Evolutionary conservation across 1,140 invertebrate species (phyloP).

Genomic region (Linepithema humile): DNA sequence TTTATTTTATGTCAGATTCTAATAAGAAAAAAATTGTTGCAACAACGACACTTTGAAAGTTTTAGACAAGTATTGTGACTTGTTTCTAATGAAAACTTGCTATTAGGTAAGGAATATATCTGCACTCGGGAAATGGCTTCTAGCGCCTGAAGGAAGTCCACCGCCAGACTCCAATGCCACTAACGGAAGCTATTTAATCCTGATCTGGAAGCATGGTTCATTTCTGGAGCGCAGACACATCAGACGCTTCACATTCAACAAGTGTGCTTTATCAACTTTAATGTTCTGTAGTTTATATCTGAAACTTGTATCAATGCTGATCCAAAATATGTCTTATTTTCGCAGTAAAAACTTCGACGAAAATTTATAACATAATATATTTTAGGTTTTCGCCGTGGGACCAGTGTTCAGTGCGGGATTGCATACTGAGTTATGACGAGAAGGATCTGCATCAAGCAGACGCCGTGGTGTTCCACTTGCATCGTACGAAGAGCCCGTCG

Average conservation of each 20-base stretch:
- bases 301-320: no score
- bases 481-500: constrained; percentile 78
- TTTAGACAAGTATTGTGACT: not conserved
- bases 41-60: no score
- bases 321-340: no score
- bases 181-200: constrained; percentile 70
- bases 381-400: constrained; percentile 84
- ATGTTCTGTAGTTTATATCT: not conserved
- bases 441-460: constrained; percentile 81
- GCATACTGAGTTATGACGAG: constrained; percentile 83
- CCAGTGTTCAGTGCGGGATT: constrained; percentile 85
- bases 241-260: constrained; percentile 73
- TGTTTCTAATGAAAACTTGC: not conserved
- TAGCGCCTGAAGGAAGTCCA: constrained; percentile 54
- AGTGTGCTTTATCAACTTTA: constrained; percentile 66
- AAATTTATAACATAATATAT: not conserved
- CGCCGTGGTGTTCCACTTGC: constrained; percentile 86
- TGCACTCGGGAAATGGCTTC: constrained; percentile 68
- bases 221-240: constrained; percentile 81
- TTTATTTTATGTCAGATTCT: no score
- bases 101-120: constrained; percentile 57
- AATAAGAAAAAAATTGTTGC: no score
- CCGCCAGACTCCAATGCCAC: constrained; percentile 27
- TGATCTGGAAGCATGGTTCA: constrained; percentile 81
- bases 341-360: no score